Percentiles rank a stretch among this genome's conserved stretches.
These are phyloP conservation scores for Leptogaster cylindrica DNA, from an alignment of 2,888 invertebrate species.

Conservation along the genomic window DNA sequence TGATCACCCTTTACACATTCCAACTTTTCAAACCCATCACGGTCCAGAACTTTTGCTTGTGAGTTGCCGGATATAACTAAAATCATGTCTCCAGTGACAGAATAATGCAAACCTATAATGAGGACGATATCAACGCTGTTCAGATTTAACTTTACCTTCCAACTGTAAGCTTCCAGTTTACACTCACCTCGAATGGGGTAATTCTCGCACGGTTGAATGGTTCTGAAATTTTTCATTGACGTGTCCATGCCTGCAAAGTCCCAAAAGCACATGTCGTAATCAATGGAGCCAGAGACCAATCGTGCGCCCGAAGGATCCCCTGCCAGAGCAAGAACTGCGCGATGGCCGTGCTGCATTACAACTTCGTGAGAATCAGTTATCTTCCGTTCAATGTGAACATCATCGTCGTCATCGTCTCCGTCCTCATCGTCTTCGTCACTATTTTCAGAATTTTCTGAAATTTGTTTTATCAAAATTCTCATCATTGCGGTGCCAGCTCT, in stretches of 20 bases:
- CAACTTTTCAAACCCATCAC: conserved; percentile 91
- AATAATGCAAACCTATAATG: conserved; percentile 72
- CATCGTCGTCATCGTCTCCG: conserved; percentile 66
- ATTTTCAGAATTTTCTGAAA: conserved; percentile 36
- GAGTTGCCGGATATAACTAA: conserved; percentile 91
- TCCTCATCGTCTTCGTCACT: conserved; percentile 55
- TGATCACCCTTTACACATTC: conserved; percentile 96
- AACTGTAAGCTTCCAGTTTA: too few species aligned
- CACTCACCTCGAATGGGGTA: conserved; percentile 82
- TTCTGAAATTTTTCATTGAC: conserved; percentile 87
- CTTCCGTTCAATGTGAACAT: conserved; percentile 63
- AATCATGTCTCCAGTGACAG: conserved; percentile 91
- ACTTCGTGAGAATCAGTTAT: conserved; percentile 82
- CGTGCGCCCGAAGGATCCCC: conserved; percentile 95
- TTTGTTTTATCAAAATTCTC: too few species aligned
- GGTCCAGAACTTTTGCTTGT: conserved; percentile 90
- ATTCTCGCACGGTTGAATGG: conserved; percentile 92
- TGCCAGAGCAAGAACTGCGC: conserved; percentile 87
- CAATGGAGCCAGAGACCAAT: conserved; percentile 85
- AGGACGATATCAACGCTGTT: too few species aligned
- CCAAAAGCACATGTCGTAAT: conserved; percentile 97
- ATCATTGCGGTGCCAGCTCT: too few species aligned
- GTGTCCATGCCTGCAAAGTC: conserved; percentile 99
- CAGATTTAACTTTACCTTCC: too few species aligned
- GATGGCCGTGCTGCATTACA: conserved; percentile 85